Base-by-base conservation (phyloP, 2,888 invertebrate species). In the Actias luna region DNA sequence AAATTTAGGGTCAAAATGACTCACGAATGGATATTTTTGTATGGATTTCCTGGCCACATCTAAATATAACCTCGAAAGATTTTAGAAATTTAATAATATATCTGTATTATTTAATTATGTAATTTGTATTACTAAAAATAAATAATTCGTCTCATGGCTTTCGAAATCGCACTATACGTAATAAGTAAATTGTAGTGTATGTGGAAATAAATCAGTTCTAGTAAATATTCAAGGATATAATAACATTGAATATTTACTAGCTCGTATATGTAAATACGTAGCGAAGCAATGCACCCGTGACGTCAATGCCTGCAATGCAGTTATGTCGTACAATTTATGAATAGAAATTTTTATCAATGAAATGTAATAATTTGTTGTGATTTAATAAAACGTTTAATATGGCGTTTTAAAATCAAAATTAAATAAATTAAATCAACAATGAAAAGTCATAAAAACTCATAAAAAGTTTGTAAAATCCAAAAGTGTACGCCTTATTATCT, bases 281-380 rank as follows among this genome's bases (percentile, higher is more conserved):
- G 71, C 70, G 71, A 70, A 79, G 81, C 82, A 84, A 76, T 86
- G 88, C 84, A 86, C 90, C 73, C 76, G 75, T 84, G 81, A 86
- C 87, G 83, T 84, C 85, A 84, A 70, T 46, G 22, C 18, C 55
- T 31, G 39, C 61, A 61, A 42, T 61, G 61, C 39, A 55, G 42
- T 25, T 61, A 25, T 58, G 18, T 18, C 42, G 46, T 46, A 46
- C n/a, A n/a, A n/a, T 46, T 46, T 46, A 22, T n/a, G n/a, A n/a
- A n/a, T n/a, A n/a, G n/a, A n/a, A n/a, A n/a, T n/a, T n/a, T n/a
- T n/a, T n/a, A n/a, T n/a, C n/a, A n/a, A n/a, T n/a, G n/a, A n/a
- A n/a, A n/a, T n/a, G n/a, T n/a, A n/a, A n/a, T n/a, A n/a, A n/a
- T n/a, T n/a, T n/a, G n/a, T n/a, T n/a, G n/a, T n/a, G n/a, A n/a